A percentile compares a stretch with the other conserved stretches of the same genome.
These are phyloP conservation scores for Coregonus ussuriensis DNA, from an alignment of 2,797 vertebrate species.

Conservation along the genomic window DNA sequence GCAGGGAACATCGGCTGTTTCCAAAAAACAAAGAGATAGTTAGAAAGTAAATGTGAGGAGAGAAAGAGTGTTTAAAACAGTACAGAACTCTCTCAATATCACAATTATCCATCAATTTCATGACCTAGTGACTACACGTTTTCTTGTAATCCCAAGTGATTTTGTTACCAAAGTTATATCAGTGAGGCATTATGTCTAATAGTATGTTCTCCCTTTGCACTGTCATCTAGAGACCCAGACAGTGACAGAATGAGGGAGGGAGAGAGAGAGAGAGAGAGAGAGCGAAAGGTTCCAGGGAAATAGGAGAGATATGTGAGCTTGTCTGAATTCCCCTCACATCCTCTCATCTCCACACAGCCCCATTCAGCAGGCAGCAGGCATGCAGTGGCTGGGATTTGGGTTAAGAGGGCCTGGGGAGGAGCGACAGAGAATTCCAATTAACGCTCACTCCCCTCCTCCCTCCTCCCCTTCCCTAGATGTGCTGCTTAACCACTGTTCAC, in stretches of 20 bases:
- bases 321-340: conserved; percentile 55
- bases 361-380: conserved; percentile 34
- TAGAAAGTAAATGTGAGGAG: neutral
- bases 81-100: neutral
- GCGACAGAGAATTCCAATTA: conserved; percentile 41
- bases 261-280: neutral
- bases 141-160: neutral
- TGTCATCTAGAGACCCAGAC: neutral
- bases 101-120: neutral
- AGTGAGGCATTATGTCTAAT: neutral
- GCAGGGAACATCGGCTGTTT: neutral
- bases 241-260: neutral
- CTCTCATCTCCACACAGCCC: conserved; percentile 40
- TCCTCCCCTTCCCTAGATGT: neutral
- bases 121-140: neutral
- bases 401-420: conserved; percentile 22
- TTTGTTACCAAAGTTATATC: neutral
- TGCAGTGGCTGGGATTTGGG: conserved; percentile 36
- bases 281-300: neutral
- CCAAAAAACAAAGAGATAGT: neutral
- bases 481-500: neutral
- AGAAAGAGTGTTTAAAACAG: neutral
- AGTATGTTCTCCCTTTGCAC: neutral
- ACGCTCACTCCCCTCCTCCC: neutral
- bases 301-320: conserved; percentile 9